Conservation (phyloP, 2,888 invertebrate species). For the Auanema freiburgensis region DNA sequence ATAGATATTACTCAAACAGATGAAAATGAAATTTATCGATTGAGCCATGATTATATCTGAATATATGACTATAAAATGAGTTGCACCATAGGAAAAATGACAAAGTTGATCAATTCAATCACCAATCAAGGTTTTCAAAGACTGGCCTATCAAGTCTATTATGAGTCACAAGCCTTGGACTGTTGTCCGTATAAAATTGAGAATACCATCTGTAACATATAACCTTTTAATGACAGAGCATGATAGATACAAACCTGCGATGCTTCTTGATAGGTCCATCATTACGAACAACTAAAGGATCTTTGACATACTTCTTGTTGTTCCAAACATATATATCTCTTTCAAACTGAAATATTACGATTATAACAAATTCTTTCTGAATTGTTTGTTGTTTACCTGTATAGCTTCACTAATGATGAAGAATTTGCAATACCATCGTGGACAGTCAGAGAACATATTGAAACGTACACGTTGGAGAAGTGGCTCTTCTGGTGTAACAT, state of each 20-base stretch:
- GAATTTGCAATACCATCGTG: constrained; percentile 74
- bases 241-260: constrained; percentile 17
- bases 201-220: constrained; percentile 74
- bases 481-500: constrained; percentile 79
- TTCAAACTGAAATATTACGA: constrained; percentile 73
- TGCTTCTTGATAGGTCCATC: constrained; percentile 75
- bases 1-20: too few species aligned
- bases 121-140: too few species aligned
- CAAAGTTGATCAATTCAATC: too few species aligned
- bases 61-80: too few species aligned
- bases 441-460: constrained; percentile 75
- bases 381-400: constrained; percentile 66
- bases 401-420: constrained; percentile 74
- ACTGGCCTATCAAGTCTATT: too few species aligned
- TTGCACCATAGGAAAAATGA: too few species aligned
- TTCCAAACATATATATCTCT: constrained; percentile 86
- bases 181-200: constrained; percentile 81
- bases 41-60: too few species aligned
- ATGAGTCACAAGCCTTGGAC: constrained; percentile 63
- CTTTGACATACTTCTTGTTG: constrained; percentile 76
- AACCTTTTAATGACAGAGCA: background rate
- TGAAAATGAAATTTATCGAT: too few species aligned
- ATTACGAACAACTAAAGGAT: constrained; percentile 77
- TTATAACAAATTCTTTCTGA: background rate
- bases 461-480: constrained; percentile 79